A percentile compares a stretch with the other conserved stretches of the same genome.
These are phyloP conservation scores for Cynodonichthys magdalenae DNA, from an alignment of 2,797 vertebrate species.

Conservation along the genomic window DNA sequence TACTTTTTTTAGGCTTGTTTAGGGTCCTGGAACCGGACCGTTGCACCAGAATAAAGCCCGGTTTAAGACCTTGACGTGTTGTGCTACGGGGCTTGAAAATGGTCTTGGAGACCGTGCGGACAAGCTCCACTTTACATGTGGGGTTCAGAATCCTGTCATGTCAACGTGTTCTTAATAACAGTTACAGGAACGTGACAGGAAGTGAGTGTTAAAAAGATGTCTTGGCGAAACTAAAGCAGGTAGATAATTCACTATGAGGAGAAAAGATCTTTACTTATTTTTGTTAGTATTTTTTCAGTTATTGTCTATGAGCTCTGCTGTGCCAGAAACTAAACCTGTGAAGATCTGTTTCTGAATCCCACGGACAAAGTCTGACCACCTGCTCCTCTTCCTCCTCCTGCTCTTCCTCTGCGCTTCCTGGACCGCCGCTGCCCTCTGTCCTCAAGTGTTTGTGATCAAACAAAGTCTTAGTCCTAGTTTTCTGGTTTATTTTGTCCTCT, in stretches of 20 bases:
- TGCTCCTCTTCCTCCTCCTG: conserved; percentile 56
- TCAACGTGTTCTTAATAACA: conserved; percentile 1
- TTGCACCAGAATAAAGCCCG: conserved; percentile 51
- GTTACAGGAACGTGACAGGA: background rate
- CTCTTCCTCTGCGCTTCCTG: conserved; percentile 44
- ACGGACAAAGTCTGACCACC: conserved; percentile 52
- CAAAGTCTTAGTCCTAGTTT: conserved; percentile 59
- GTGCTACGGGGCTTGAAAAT: conserved; percentile 53
- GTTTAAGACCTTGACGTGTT: conserved; percentile 40
- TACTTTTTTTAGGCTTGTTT: conserved; percentile 52
- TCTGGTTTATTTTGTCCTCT: conserved; percentile 46
- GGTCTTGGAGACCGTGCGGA: conserved; percentile 65
- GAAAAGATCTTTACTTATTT: background rate
- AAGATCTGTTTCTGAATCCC: conserved; percentile 80
- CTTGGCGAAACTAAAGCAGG: too few relatives aligned
- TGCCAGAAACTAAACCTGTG: conserved; percentile 84
- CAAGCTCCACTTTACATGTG: background rate
- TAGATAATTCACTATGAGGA: background rate
- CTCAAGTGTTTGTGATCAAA: conserved; percentile 41
- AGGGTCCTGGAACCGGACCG: conserved; percentile 68
- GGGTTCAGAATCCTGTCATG: conserved; percentile 38
- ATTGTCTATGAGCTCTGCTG: conserved; percentile 86
- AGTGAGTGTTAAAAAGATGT: too few relatives aligned
- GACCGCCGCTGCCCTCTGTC: conserved; percentile 52
- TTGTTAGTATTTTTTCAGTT: conserved; percentile 8